A percentile compares a stretch with the other conserved stretches of the same genome.
phyloP scores from a whole-genome alignment of 1,140 invertebrate species.

The Drosophila murphyi region DNA sequence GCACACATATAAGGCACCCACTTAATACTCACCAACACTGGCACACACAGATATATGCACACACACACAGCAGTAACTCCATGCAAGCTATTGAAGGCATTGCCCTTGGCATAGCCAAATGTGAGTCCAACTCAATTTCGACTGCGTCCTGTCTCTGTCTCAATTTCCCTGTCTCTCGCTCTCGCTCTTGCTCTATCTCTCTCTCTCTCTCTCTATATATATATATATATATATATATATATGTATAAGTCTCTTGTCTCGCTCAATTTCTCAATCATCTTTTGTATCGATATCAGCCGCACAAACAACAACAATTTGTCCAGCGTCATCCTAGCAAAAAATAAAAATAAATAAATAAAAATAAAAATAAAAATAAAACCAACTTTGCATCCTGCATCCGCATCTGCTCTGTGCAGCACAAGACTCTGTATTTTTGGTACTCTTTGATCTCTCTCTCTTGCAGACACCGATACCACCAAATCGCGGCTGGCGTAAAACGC shows the following conservation, averaged over 20 bases:
- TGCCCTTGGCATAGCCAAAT: constrained; percentile 24
- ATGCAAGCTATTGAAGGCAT: constrained; percentile 32
- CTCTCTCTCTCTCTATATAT: constrained; percentile 8
- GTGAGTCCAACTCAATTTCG: constrained; percentile 39
- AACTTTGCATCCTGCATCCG: constrained; percentile 57
- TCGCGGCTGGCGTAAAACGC: constrained; percentile 83
- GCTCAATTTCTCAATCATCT: constrained; percentile 44
- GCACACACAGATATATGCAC: background rate
- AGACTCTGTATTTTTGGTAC: constrained; percentile 74
- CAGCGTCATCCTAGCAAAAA: constrained; percentile 43
- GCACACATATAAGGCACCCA: constrained; percentile 23
- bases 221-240: background rate
- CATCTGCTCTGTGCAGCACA: constrained; percentile 63
- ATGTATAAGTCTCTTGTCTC: constrained; percentile 7
- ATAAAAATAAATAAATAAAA: constrained; percentile 14
- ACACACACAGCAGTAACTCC: constrained; percentile 13
- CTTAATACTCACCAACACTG: constrained; percentile 8
- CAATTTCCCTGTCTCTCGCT: constrained; percentile 29
- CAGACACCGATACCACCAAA: constrained; percentile 84
- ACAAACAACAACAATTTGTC: constrained; percentile 39
- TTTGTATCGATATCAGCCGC: constrained; percentile 52
- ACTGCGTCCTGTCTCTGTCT: constrained; percentile 43
- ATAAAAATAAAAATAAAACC: constrained; percentile 17
- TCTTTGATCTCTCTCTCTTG: constrained; percentile 80
- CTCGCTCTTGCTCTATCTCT: constrained; percentile 27